These are phyloP conservation scores for Myiagra hebetior DNA, from an alignment of 2,113 vertebrate species.

Conservation along the genomic window DNA sequence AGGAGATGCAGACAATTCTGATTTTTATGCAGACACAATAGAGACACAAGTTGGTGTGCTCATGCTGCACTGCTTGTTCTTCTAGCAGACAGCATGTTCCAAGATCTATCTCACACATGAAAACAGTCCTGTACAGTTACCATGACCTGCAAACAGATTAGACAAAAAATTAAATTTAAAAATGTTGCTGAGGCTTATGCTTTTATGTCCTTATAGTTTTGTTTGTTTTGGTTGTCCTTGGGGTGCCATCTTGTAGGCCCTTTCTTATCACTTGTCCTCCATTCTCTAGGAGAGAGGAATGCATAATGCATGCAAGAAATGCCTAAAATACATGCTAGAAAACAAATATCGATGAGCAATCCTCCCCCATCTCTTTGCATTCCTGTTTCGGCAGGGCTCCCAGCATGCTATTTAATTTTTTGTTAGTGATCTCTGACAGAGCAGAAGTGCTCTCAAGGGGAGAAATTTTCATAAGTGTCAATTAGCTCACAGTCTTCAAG, in stretches of 20 bases:
- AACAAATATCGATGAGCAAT: not conserved
- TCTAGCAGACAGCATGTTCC: not conserved
- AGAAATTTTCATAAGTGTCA: not conserved
- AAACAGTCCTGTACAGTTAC: not conserved
- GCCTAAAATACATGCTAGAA: not conserved
- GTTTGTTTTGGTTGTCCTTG: not conserved
- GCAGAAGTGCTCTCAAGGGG: not conserved
- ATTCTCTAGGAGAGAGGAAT: not conserved
- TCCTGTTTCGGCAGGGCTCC: not conserved
- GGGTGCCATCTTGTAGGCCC: not conserved
- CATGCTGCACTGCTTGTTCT: not conserved
- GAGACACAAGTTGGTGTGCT: not conserved
- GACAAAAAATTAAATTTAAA: not conserved
- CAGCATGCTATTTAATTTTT: not conserved
- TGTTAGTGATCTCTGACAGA: not conserved
- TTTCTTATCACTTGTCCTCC: not conserved
- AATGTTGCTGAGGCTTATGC: not conserved
- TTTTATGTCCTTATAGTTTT: not conserved
- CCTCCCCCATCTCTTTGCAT: not conserved
- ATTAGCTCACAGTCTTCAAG: not conserved
- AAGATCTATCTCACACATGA: not conserved
- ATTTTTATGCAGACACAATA: not conserved
- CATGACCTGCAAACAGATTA: not conserved
- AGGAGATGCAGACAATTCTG: not conserved
- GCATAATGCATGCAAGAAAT: not conserved